A percentile compares a stretch with the other conserved stretches of the same genome.
phyloP scores from a whole-genome alignment of 2,888 invertebrate genomes.

The Leptopilina syphax region DNA sequence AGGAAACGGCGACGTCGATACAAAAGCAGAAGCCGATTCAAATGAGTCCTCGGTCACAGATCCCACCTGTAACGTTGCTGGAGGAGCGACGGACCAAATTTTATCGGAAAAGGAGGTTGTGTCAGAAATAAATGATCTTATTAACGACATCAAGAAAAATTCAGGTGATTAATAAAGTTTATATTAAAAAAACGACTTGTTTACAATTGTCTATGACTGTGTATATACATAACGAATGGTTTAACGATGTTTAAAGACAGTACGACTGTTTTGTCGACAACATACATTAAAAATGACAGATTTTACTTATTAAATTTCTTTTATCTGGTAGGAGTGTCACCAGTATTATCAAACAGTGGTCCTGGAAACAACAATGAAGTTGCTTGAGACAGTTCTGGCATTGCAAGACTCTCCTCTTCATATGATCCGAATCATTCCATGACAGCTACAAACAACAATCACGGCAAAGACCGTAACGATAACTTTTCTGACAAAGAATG shows the following conservation, averaged over 20 bases:
- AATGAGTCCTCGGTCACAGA: too few species aligned
- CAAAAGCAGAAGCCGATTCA: too few species aligned
- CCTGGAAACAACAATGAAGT: not conserved
- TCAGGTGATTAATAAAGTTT: not conserved
- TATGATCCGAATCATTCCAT: not conserved
- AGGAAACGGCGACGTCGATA: slow-evolving; percentile 26
- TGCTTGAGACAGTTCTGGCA: too few species aligned
- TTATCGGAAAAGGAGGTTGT: not conserved
- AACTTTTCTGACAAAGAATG: too few species aligned
- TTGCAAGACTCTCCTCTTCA: too few species aligned
- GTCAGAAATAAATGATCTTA: not conserved
- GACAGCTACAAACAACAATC: not conserved
- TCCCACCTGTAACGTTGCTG: too few species aligned
- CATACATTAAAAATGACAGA: not conserved
- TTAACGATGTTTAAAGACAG: not conserved
- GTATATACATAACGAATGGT: not conserved
- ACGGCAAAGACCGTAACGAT: not conserved
- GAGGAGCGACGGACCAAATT: too few species aligned
- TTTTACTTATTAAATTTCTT: not conserved
- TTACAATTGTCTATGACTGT: not conserved
- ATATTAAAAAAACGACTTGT: not conserved
- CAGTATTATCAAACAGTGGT: not conserved
- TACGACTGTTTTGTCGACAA: not conserved
- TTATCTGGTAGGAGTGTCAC: slow-evolving; percentile 2
- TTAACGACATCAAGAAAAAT: not conserved